Conservation (phyloP, 2,797 vertebrate species). For the Cossypha heuglini region DNA sequence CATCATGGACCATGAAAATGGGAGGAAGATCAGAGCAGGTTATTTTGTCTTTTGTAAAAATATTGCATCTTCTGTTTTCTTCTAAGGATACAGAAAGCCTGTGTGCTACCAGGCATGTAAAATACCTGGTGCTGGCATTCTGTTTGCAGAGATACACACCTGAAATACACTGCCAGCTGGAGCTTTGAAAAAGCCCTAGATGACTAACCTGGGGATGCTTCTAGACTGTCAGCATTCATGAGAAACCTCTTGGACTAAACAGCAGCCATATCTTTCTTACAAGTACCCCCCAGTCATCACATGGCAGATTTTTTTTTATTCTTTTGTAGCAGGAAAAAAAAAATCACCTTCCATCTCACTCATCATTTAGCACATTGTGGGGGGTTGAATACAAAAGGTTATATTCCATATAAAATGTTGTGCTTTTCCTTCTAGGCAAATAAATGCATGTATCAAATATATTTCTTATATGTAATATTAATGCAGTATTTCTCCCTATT, state of each 20-base stretch:
- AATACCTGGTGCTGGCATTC: background rate
- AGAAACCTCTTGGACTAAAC: background rate
- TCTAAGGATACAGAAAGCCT: background rate
- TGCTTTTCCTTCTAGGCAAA: background rate
- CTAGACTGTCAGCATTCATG: background rate
- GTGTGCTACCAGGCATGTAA: background rate
- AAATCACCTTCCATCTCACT: background rate
- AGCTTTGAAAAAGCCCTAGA: background rate
- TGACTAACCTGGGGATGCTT: background rate
- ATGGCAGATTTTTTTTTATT: background rate
- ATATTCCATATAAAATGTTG: background rate
- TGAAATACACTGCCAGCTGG: background rate
- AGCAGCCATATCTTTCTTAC: background rate
- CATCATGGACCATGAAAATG: background rate
- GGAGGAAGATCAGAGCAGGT: background rate
- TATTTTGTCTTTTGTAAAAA: background rate
- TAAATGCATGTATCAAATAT: background rate
- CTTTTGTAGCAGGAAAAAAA: background rate
- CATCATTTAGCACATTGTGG: background rate
- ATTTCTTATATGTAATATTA: background rate
- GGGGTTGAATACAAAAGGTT: background rate
- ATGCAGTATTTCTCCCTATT: background rate
- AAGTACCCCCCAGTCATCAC: background rate
- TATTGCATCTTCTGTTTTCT: background rate
- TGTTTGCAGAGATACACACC: fast-evolving